Conservation (phyloP, 2,888 invertebrate genomes). For the Cataglyphis albicans region DNA sequence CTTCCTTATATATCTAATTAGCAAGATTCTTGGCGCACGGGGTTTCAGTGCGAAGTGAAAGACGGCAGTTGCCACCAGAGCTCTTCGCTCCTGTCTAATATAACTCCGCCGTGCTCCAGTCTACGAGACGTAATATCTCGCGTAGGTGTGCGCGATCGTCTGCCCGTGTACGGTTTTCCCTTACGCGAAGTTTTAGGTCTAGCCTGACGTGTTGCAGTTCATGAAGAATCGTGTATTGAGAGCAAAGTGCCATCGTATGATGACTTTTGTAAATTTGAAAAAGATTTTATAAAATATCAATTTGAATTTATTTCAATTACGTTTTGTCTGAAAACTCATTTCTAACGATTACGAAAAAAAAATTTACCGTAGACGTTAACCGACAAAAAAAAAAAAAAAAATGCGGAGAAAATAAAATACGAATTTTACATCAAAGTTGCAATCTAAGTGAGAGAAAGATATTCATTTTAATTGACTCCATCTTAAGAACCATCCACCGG, state of each 20-base stretch:
- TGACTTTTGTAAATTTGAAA: background rate
- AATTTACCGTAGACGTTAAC: background rate
- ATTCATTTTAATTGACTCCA: slow-evolving; percentile 37
- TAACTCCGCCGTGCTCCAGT: slow-evolving; percentile 76
- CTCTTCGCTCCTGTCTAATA: slow-evolving; percentile 80
- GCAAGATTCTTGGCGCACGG: slow-evolving; percentile 83
- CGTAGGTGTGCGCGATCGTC: slow-evolving; percentile 65
- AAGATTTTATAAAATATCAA: background rate
- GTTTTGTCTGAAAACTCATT: background rate
- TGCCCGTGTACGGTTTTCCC: slow-evolving; percentile 60
- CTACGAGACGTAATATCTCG: slow-evolving; percentile 73
- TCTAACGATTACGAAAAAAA: background rate
- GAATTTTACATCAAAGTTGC: slow-evolving; percentile 33
- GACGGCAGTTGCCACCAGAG: slow-evolving; percentile 83
- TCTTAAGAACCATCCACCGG: slow-evolving; percentile 47
- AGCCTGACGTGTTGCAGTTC: slow-evolving; percentile 37
- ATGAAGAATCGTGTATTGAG: slow-evolving; percentile 31
- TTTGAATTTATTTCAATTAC: background rate
- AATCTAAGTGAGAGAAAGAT: slow-evolving; percentile 21
- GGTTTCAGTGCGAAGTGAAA: slow-evolving; percentile 81
- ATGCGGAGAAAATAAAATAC: background rate
- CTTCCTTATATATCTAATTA: slow-evolving; percentile 85
- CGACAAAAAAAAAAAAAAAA: background rate
- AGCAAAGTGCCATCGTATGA: background rate
- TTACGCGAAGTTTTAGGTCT: slow-evolving; percentile 34